Percentiles rank a stretch among this genome's conserved stretches.
Evolutionary conservation across 1,140 invertebrate genomes (phyloP).

Genomic region (Danaus melanippus): DNA sequence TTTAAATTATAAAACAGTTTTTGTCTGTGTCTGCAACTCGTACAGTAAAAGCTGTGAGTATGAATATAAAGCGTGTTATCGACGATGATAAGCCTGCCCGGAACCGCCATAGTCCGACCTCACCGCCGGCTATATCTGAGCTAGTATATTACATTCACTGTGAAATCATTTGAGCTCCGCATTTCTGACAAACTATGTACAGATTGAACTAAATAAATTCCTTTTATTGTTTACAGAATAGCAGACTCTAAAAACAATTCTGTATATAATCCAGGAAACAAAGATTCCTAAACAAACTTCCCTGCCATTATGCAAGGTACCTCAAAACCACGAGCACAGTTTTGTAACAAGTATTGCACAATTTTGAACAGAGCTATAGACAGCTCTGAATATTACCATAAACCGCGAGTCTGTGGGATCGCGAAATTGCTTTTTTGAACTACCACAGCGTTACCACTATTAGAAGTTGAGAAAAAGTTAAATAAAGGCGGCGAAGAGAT

Average conservation of each 20-base stretch:
- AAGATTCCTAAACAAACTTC: slow-evolving; percentile 50
- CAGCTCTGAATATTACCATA: slow-evolving; percentile 58
- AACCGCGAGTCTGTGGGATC: slow-evolving; percentile 41
- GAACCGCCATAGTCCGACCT: slow-evolving; percentile 39
- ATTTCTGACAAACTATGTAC: slow-evolving; percentile 15
- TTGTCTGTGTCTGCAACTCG: slow-evolving; percentile 7
- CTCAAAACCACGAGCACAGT: slow-evolving; percentile 54
- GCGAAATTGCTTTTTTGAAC: slow-evolving; percentile 69
- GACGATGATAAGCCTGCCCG: slow-evolving; percentile 50
- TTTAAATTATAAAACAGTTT: too few relatives aligned
- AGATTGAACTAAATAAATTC: slow-evolving; percentile 13
- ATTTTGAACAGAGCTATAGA: slow-evolving; percentile 67
- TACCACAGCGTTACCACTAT: slow-evolving; percentile 56
- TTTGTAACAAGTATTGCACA: slow-evolving; percentile 58
- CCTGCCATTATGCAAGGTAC: slow-evolving; percentile 48
- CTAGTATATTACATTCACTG: slow-evolving; percentile 29
- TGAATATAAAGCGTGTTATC: slow-evolving; percentile 43
- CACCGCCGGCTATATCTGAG: slow-evolving; percentile 36
- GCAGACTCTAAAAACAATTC: slow-evolving; percentile 34
- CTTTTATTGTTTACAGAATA: slow-evolving; percentile 14
- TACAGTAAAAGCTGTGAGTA: slow-evolving; percentile 19
- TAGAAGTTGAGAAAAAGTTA: slow-evolving; percentile 61
- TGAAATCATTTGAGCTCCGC: slow-evolving; percentile 43
- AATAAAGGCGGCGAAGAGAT: slow-evolving; percentile 44
- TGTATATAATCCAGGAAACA: slow-evolving; percentile 34